A percentile compares a stretch with the other conserved stretches of the same genome.
Evolutionary conservation across 2,797 vertebrate genomes (phyloP).

Genomic region (Heliangelus exortis): DNA sequence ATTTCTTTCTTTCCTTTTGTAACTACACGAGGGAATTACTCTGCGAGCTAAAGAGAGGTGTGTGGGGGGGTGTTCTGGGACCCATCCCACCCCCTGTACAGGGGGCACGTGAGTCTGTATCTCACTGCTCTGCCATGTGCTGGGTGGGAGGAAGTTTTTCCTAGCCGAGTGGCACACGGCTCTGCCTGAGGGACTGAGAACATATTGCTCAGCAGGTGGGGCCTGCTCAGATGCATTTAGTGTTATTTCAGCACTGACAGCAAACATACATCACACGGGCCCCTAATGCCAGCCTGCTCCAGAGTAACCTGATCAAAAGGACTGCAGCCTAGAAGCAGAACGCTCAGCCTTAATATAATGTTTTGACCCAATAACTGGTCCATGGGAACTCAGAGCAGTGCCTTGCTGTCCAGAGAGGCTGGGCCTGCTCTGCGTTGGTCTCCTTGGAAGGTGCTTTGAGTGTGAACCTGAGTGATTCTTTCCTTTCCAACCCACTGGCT

Average conservation of each 20-base stretch:
- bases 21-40: background rate
- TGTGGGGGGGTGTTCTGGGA: background rate
- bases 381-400: conserved; percentile 80
- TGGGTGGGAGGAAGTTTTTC: conserved; percentile 78
- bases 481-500: fast-evolving
- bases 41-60: background rate
- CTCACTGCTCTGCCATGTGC: conserved; percentile 75
- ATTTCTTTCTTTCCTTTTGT: too few relatives aligned
- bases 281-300: conserved; percentile 82
- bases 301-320: conserved; percentile 81
- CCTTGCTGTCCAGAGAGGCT: conserved; percentile 67
- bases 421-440: background rate
- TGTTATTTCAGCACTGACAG: conserved; percentile 94
- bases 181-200: conserved; percentile 80
- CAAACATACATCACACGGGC: conserved; percentile 88
- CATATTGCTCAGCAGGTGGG: conserved; percentile 85
- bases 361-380: conserved; percentile 85
- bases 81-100: background rate
- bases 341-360: conserved; percentile 72
- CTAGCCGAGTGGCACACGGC: conserved; percentile 61
- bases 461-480: background rate
- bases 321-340: conserved; percentile 79
- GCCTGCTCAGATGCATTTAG: conserved; percentile 81
- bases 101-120: background rate
- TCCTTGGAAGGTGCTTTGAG: background rate